A percentile compares a stretch with the other conserved stretches of the same genome.
phyloP scores from a whole-genome alignment of 1,140 invertebrate species.

The Oscheius sp. region DNA sequence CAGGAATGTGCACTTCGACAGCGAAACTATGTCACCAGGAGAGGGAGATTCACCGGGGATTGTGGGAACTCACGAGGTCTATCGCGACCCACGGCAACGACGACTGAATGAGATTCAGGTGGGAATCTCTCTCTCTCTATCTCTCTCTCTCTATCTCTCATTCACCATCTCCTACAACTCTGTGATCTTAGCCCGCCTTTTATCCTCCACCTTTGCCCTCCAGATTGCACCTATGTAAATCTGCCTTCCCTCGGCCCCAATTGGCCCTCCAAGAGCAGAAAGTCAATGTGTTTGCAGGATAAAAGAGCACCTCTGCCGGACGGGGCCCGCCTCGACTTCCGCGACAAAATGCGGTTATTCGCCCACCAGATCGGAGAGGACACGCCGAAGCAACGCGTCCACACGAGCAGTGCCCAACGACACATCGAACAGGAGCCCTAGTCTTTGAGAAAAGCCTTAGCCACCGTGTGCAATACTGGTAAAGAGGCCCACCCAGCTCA shows the following conservation, averaged over 20 bases:
- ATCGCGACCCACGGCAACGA: constrained; percentile 62
- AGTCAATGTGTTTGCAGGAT: not conserved
- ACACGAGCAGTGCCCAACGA: constrained; percentile 51
- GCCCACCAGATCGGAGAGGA: constrained; percentile 62
- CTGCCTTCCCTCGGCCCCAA: too few relatives aligned
- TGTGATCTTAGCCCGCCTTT: constrained; percentile 14
- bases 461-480: too few relatives aligned
- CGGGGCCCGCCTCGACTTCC: constrained; percentile 52
- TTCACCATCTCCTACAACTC: constrained; percentile 54
- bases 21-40: not conserved
- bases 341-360: constrained; percentile 64
- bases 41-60: constrained; percentile 27
- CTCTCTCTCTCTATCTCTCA: too few relatives aligned
- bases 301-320: not conserved
- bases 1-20: not conserved
- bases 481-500: too few relatives aligned
- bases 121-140: constrained; percentile 38
- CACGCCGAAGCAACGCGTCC: constrained; percentile 60
- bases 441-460: too few relatives aligned
- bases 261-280: constrained; percentile 14
- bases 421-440: constrained; percentile 10
- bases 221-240: not conserved
- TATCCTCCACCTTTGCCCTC: not conserved
- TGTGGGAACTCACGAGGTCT: constrained; percentile 64
- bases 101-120: constrained; percentile 44